Conservation (phyloP, 2,888 invertebrate species). For the Hirtodrosophila cameraria region DNA sequence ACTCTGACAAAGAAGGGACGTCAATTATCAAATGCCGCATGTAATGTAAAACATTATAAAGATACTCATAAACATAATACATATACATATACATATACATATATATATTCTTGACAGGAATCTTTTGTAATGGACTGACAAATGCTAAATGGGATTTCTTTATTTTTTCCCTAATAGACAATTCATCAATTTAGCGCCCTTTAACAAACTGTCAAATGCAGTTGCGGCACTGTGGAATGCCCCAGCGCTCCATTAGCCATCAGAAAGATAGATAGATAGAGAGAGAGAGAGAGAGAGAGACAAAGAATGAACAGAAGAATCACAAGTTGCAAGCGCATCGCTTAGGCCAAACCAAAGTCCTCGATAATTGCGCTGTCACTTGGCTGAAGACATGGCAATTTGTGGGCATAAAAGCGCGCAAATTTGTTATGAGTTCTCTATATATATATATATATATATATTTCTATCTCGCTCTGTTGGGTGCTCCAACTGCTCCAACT, state of each 20-base stretch:
- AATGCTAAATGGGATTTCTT: constrained; percentile 52
- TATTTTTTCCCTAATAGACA: constrained; percentile 56
- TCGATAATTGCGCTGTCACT: constrained; percentile 79
- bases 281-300: no score
- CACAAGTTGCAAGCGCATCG: constrained; percentile 25
- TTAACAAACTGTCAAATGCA: constrained; percentile 71
- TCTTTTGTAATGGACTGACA: constrained; percentile 43
- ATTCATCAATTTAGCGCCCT: constrained; percentile 74
- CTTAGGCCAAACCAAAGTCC: no score
- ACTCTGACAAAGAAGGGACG: no score
- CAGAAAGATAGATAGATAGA: no score
- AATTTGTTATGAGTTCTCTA: constrained; percentile 75
- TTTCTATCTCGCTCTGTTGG: constrained; percentile 3
- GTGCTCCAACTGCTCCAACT: not conserved
- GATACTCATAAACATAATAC: no score
- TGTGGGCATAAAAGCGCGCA: constrained; percentile 80
- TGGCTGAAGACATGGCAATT: constrained; percentile 78
- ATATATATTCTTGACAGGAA: constrained; percentile 25
- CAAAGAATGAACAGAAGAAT: no score
- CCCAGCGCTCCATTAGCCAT: constrained; percentile 37
- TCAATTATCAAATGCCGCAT: no score
- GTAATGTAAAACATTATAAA: no score
- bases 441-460: no score
- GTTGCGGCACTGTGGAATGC: constrained; percentile 35
- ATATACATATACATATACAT: not conserved